Percentiles rank a stretch among this genome's conserved stretches.
Evolutionary conservation across 2,888 invertebrate genomes (phyloP).

Genomic region (Cheilosia urbana): DNA sequence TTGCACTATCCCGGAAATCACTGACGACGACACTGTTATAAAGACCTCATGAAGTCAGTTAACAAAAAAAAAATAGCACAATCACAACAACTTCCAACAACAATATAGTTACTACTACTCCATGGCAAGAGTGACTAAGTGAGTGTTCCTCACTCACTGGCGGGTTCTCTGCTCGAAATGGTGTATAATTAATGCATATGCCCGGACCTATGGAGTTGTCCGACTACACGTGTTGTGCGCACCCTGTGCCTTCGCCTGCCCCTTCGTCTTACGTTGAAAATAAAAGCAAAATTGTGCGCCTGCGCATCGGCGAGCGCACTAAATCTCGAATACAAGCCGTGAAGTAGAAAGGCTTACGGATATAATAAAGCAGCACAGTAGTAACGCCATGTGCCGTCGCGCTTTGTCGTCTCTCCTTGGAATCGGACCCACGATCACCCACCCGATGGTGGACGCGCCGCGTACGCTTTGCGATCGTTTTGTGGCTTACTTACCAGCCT

Average conservation of each 20-base stretch:
- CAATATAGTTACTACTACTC: conserved; percentile 25
- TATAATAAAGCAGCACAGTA: conserved; percentile 65
- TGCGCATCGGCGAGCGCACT: conserved; percentile 54
- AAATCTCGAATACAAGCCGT: conserved; percentile 56
- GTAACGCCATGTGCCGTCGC: conserved; percentile 38
- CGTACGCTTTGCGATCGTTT: conserved; percentile 16
- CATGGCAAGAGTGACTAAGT: conserved; percentile 57
- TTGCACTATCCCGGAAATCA: conserved; percentile 71
- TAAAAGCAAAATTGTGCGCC: conserved; percentile 21
- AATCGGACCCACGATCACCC: conserved; percentile 59
- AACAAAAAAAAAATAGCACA: not conserved
- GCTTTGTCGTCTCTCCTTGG: conserved; percentile 39
- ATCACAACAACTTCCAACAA: conserved; percentile 26
- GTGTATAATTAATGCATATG: conserved; percentile 71
- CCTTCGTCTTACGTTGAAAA: not conserved
- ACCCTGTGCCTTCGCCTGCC: conserved; percentile 32
- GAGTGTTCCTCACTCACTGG: conserved; percentile 67
- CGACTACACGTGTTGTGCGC: conserved; percentile 68
- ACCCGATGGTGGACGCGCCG: conserved; percentile 43
- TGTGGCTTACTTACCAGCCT: conserved; percentile 54
- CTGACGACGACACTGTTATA: conserved; percentile 67
- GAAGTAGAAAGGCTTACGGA: conserved; percentile 66
- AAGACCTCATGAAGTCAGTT: conserved; percentile 64
- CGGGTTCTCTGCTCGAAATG: conserved; percentile 57
- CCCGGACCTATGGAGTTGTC: conserved; percentile 62